These are phyloP conservation scores for Neelides sp. DNA, from an alignment of 1,140 invertebrate species.

Conservation along the genomic window DNA sequence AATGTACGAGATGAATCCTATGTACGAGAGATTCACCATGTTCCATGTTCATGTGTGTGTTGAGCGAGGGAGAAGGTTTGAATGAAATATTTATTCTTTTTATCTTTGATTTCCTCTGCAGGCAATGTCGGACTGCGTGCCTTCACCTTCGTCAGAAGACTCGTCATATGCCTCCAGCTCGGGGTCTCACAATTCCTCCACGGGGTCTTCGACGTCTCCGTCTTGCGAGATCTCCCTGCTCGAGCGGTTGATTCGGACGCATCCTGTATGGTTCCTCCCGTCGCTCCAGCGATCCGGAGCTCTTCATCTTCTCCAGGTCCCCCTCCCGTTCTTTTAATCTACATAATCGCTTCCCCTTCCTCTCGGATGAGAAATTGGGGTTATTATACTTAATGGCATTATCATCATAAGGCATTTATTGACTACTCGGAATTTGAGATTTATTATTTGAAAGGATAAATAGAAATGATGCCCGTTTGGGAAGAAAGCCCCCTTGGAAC, in stretches of 20 bases:
- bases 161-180: constrained; percentile 18
- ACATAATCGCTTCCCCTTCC: not conserved
- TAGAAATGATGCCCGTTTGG: too few species aligned
- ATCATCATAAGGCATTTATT: too few species aligned
- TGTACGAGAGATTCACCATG: too few species aligned
- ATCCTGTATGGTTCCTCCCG: constrained; percentile 89
- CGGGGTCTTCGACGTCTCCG: constrained; percentile 29
- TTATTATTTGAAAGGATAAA: too few species aligned
- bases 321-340: not conserved
- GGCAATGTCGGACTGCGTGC: constrained; percentile 28
- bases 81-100: not conserved
- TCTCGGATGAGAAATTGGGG: not conserved
- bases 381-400: too few species aligned
- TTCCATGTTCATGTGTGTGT: too few species aligned
- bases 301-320: constrained; percentile 80
- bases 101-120: constrained; percentile 17
- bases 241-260: constrained; percentile 74
- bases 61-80: too few species aligned
- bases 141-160: constrained; percentile 22
- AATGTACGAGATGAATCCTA: too few species aligned
- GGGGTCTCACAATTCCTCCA: constrained; percentile 14
- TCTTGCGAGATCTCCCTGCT: constrained; percentile 68
- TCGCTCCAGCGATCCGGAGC: constrained; percentile 83
- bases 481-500: too few species aligned
- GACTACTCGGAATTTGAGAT: too few species aligned